Evolutionary conservation across 1,140 invertebrate genomes (phyloP), one percentile per base, ranked within the genome.

Genomic region (Calliopsis andreniformis): DNA sequence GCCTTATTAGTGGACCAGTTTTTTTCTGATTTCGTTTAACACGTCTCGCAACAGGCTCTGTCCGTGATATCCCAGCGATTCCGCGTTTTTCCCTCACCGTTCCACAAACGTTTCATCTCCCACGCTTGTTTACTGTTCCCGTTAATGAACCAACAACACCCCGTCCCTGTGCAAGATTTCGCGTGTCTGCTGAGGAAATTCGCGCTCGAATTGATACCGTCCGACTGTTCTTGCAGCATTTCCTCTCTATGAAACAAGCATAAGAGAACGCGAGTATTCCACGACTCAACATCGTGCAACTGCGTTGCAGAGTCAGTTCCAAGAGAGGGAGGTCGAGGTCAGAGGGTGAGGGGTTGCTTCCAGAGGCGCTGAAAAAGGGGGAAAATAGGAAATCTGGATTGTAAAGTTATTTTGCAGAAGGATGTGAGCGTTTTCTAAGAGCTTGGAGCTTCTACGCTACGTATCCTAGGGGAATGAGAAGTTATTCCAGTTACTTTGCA

Each of bases 131-230:
- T 70, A 45, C 20, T 28, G 39, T 30, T 32, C 28, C 0, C 67
- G 39, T 59, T 70, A 70, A 70, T 35, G 67, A 70, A 58, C 53
- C 67, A 45, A 70, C 67, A 43, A 35, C 14, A n/a, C 16, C 0
- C n/a, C 2, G 3, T 28, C 12, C 39, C 14, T 45, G 35, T 35
- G n/a, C 43, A 58, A n/a, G 58, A n/a, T n/a, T 28, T n/a, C 39
- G 18, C 12, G 16, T 64, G 8, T 14, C 49, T 6, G 7, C 1
- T 23, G 4, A 12, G 20, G 64, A 51, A 53, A 67, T 51, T 53
- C 47, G n/a, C 47, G 64, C 32, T 67, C 64, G 20, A 67, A 53
- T 53, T 39, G 30, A 39, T 35, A 30, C 6, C 10, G 18, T 43
- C 23, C 23, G 23, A 30, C 20, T 18, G 18, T 56, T 69, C 28